Evolutionary conservation across 2,113 vertebrate genomes (phyloP).

Genomic region (Fulica atra): DNA sequence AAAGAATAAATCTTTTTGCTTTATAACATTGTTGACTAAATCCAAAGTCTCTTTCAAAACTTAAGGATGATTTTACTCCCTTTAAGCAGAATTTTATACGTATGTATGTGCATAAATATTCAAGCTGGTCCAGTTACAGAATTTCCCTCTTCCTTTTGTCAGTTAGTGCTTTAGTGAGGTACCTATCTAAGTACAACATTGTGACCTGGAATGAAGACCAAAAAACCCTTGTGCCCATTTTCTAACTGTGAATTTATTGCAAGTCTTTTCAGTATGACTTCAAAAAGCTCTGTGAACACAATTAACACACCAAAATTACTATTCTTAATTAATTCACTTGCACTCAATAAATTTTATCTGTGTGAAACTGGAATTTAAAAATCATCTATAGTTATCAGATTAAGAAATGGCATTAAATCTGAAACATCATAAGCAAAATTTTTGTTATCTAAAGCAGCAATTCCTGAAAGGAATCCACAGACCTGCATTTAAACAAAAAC

Average conservation of each 20-base stretch:
- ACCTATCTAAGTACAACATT: neutral
- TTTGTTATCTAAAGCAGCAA: neutral
- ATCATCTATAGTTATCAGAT: neutral
- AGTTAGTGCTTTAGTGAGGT: neutral
- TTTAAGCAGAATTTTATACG: neutral
- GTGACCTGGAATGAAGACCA: neutral
- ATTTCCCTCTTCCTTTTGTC: neutral
- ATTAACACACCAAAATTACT: neutral
- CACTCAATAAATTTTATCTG: neutral
- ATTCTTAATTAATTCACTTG: neutral
- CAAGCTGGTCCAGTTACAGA: neutral
- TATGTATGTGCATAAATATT: neutral
- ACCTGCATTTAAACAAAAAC: neutral
- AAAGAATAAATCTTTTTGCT: neutral
- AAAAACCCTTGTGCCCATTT: neutral
- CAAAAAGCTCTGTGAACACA: neutral
- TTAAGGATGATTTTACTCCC: neutral
- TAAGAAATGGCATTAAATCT: neutral
- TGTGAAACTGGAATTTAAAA: neutral
- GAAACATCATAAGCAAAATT: neutral
- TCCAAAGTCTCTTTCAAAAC: neutral
- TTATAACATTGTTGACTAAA: neutral
- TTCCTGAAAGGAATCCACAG: neutral
- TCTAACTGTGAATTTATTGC: neutral
- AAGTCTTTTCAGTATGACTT: neutral